A percentile compares a stretch with the other conserved stretches of the same genome.
Conservation (phyloP, 2,797 vertebrate genomes). For the Sandelia bainsii region DNA sequence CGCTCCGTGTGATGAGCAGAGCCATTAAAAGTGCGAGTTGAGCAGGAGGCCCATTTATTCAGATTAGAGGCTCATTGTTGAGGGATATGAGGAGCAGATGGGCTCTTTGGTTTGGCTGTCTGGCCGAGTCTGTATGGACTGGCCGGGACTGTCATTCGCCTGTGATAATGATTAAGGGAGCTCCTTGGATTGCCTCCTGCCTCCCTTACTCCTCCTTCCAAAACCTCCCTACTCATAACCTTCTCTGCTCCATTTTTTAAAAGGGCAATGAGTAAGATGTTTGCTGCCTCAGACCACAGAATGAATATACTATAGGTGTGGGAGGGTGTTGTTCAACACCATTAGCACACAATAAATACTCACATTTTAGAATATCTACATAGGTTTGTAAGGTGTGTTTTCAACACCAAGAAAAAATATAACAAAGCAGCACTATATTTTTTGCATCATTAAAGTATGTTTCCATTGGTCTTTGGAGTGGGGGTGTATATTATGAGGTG, state of each 20-base stretch:
- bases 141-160: constrained; percentile 68
- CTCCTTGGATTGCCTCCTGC: constrained; percentile 54
- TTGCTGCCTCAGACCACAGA: constrained; percentile 8
- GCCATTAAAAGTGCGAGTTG: constrained; percentile 57
- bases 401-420: neutral
- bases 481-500: too few species aligned
- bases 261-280: constrained; percentile 36
- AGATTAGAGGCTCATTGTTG: constrained; percentile 78
- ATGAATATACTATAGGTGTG: neutral
- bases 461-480: too few species aligned
- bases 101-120: constrained; percentile 61
- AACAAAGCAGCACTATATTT: neutral
- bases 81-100: constrained; percentile 81
- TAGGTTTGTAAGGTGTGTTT: neutral
- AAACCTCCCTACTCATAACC: neutral
- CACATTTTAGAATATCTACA: neutral
- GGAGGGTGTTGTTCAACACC: neutral
- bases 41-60: constrained; percentile 81
- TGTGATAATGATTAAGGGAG: constrained; percentile 83
- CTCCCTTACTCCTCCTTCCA: constrained; percentile 1
- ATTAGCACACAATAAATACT: constrained; percentile 13
- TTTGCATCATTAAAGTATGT: neutral
- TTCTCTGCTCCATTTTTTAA: constrained; percentile 14
- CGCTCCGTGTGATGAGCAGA: constrained; percentile 51
- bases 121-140: constrained; percentile 41